Evolutionary conservation across 2,113 vertebrate species (phyloP).

Genomic region (Nothocercus nigrocapillus): DNA sequence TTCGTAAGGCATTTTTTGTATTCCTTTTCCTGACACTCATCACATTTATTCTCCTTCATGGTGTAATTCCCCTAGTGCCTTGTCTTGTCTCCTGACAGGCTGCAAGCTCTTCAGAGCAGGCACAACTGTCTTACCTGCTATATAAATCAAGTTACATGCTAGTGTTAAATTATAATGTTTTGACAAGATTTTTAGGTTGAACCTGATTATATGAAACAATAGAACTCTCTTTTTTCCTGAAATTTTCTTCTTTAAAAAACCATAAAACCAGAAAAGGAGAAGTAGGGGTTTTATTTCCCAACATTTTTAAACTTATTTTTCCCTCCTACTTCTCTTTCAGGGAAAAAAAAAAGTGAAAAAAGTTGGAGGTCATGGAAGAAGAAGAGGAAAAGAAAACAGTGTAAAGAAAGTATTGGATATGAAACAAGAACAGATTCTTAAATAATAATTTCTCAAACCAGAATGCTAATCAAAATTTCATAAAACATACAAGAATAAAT

Average conservation of each 20-base stretch:
- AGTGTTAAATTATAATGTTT: conserved; percentile 69
- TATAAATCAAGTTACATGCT: conserved; percentile 58
- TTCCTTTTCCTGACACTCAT: conserved; percentile 64
- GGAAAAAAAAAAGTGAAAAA: neutral
- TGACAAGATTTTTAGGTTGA: conserved; percentile 64
- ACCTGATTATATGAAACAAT: conserved; percentile 67
- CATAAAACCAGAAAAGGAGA: neutral
- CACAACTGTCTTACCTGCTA: conserved; percentile 62
- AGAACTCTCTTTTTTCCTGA: neutral
- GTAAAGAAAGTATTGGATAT: neutral
- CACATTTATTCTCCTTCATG: conserved; percentile 52
- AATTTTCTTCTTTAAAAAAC: neutral
- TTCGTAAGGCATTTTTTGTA: neutral
- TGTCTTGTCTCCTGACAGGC: conserved; percentile 63
- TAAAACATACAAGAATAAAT: neutral
- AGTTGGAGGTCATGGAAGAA: neutral
- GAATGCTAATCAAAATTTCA: neutral
- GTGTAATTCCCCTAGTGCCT: conserved; percentile 47
- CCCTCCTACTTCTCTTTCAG: neutral
- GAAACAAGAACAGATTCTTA: neutral
- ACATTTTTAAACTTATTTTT: neutral
- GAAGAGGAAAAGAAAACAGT: neutral
- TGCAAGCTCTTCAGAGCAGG: conserved; percentile 60
- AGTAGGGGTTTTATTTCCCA: neutral
- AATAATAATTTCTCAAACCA: neutral